Conservation (phyloP, 92 coral and sea anemone species). For the Metridium senile region DNA sequence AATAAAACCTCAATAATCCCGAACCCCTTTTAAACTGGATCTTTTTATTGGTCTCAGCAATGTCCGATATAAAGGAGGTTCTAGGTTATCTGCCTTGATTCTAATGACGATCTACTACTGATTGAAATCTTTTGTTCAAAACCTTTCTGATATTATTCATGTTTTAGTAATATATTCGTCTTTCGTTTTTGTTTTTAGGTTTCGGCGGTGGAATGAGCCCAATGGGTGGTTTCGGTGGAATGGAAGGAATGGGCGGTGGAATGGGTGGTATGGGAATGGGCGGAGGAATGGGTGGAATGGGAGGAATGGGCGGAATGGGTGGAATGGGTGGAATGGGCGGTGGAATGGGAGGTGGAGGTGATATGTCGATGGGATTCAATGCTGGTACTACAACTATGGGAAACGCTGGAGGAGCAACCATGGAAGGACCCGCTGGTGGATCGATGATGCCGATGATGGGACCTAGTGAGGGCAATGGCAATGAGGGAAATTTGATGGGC, state of each 20-base stretch:
- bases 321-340: conserved; percentile 46
- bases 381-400: conserved; percentile 85
- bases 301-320: conserved; percentile 57
- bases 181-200: conserved; percentile 3
- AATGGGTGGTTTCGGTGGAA: conserved; percentile 41
- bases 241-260: conserved; percentile 39
- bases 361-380: conserved; percentile 82
- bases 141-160: no score
- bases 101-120: no score
- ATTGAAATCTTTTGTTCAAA: no score
- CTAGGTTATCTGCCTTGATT: no score
- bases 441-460: conserved; percentile 61
- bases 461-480: conserved; percentile 47
- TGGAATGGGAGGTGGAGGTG: conserved; percentile 54
- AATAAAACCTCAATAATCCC: no score
- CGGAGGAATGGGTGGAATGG: conserved; percentile 34
- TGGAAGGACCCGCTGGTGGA: conserved; percentile 68
- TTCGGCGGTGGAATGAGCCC: conserved; percentile 28
- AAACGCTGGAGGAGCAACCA: conserved; percentile 83
- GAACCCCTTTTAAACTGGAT: no score
- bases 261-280: conserved; percentile 24
- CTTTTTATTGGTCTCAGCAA: no score
- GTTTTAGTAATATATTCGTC: not conserved
- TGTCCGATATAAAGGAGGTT: no score
- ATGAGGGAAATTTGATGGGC: conserved; percentile 66